Percentiles rank a stretch among this genome's conserved stretches.
These are phyloP conservation scores for Cyclina sinensis DNA, from an alignment of 1,140 invertebrate genomes.

Conservation along the genomic window DNA sequence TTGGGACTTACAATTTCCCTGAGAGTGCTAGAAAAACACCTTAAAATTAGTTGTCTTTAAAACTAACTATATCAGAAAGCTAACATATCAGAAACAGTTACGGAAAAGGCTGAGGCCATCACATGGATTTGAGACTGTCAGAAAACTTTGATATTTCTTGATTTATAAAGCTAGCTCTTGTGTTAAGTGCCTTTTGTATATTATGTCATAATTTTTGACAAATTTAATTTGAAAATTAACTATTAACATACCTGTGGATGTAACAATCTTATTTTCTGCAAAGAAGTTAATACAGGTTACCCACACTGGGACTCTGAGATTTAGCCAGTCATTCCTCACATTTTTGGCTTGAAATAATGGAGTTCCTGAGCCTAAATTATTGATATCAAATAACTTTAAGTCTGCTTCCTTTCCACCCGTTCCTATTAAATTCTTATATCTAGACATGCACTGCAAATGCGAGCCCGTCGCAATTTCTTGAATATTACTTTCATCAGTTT, in stretches of 20 bases:
- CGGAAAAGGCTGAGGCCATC: no score
- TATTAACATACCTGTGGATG: conserved; percentile 91
- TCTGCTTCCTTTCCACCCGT: conserved; percentile 92
- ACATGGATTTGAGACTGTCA: no score
- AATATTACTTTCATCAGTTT: conserved; percentile 76
- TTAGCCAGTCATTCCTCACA: conserved; percentile 91
- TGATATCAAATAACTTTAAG: conserved; percentile 92
- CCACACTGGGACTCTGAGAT: conserved; percentile 93
- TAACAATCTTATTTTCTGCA: conserved; percentile 88
- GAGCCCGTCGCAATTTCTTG: conserved; percentile 79
- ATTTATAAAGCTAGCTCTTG: no score
- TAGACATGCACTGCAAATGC: conserved; percentile 88
- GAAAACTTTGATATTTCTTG: no score
- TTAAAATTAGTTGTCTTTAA: no score
- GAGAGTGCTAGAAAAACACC: no score
- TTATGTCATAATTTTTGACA: no score
- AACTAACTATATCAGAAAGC: no score
- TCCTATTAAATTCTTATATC: conserved; percentile 88
- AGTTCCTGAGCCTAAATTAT: conserved; percentile 81
- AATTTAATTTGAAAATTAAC: no score
- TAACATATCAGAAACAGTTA: no score
- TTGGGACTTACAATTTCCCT: no score
- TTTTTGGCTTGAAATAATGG: conserved; percentile 91
- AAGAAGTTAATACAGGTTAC: conserved; percentile 91
- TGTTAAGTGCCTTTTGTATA: no score